Evolutionary conservation across 2,113 vertebrate genomes (phyloP).

Genomic region (Poicephalus meyeri): DNA sequence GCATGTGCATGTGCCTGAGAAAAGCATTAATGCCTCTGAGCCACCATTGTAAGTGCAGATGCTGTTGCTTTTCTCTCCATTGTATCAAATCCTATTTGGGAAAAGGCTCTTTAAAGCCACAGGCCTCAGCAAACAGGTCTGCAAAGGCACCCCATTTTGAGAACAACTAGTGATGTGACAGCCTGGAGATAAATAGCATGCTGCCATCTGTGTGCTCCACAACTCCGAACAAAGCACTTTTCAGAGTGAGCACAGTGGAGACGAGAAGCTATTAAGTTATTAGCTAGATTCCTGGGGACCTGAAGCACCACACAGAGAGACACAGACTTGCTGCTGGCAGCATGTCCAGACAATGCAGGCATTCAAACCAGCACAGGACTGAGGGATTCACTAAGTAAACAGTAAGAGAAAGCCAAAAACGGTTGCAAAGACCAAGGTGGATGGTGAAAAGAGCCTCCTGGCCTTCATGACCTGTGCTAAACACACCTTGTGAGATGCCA

Average conservation of each 20-base stretch:
- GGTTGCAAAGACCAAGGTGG: not conserved
- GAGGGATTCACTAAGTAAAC: slow-evolving; percentile 37
- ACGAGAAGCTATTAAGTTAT: slow-evolving; percentile 63
- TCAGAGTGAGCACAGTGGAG: not conserved
- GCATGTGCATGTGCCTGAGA: not conserved
- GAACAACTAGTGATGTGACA: not conserved
- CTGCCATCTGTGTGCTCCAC: slow-evolving; percentile 39
- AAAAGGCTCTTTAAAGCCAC: not conserved
- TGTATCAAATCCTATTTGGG: slow-evolving; percentile 17
- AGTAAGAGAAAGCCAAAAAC: slow-evolving; percentile 25
- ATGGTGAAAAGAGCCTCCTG: not conserved
- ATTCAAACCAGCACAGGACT: slow-evolving; percentile 57
- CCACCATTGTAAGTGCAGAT: not conserved
- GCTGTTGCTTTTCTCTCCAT: slow-evolving; percentile 11
- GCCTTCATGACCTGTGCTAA: slow-evolving; percentile 19
- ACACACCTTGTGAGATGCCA: slow-evolving; percentile 60
- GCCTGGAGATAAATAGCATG: slow-evolving; percentile 17
- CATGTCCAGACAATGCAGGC: slow-evolving; percentile 61
- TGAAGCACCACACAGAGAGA: not conserved
- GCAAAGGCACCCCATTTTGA: slow-evolving; percentile 19
- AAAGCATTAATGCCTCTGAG: not conserved
- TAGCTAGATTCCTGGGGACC: slow-evolving; percentile 71
- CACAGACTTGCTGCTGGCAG: slow-evolving; percentile 30
- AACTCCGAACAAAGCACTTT: slow-evolving; percentile 44
- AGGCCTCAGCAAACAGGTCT: not conserved